Evolutionary conservation across 2,888 invertebrate species (phyloP), one percentile per base, ranked within the genome.

Genomic region (Piscicola geometra): DNA sequence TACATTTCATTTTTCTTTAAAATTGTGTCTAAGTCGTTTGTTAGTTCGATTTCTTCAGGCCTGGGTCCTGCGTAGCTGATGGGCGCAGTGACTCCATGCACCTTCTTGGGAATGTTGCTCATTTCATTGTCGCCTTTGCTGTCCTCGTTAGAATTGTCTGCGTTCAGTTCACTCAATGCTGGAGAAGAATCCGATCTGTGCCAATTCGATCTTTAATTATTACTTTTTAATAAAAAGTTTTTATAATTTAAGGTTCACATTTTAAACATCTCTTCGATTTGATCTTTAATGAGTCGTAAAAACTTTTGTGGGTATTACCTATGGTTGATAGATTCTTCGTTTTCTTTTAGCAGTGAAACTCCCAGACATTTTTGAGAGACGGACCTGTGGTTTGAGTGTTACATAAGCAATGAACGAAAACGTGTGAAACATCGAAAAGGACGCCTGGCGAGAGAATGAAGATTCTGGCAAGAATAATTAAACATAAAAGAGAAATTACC

Each of bases 81-180:
- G 77, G 96, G 94, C 32, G 94, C 93, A 9, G 96, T 96, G 90
- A 97, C 93, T 76, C 96, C 96, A 47, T 84, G 82, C 74, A 82
- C 83, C 68, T 78, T 80, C 41, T 64, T 56, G 15, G 60, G n/a
- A 52, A 28, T 36, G 32, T 71, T 32, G 15, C 15, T 35, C 35
- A 18, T 28, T 28, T 47, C 28, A 36, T 35, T 47, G 41, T 36
- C 47, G 41, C 15, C 47, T 41, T 25, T 56, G 5, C 3, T 5
- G 21, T 56, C 60, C n/a, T 56, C 60, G 25, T 56, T 56, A n/a
- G 60, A 56, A n/a, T 56, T 56, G 9, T 56, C 60, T 18, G 9
- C n/a, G n/a, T 56, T 18, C 25, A 56, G 25, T 25, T 56, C 60
- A 21, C 12, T 56, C 60, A 28, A 33, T 18, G 71, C 71, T 21